These are phyloP conservation scores for Tragopan temminckii DNA, from an alignment of 2,797 vertebrate genomes.

Conservation along the genomic window DNA sequence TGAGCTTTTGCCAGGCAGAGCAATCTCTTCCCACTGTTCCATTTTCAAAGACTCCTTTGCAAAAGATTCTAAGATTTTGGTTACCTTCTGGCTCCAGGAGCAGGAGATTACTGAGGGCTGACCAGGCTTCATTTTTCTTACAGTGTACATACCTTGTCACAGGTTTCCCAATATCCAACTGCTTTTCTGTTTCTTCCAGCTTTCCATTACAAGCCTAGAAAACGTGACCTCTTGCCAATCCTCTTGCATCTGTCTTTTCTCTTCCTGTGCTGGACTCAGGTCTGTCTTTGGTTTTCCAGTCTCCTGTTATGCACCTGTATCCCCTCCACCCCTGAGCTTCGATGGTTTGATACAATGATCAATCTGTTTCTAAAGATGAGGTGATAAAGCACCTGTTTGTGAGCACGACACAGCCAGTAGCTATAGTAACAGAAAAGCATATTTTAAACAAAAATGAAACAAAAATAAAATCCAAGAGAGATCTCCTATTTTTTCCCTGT, in stretches of 20 bases:
- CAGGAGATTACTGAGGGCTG: not conserved
- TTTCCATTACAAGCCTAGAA: not conserved
- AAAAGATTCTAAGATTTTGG: not conserved
- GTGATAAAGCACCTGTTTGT: conserved; percentile 3
- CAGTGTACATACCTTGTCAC: not conserved
- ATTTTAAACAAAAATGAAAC: not conserved
- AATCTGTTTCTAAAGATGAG: not conserved
- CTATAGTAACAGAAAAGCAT: conserved; percentile 53
- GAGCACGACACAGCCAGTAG: conserved; percentile 19
- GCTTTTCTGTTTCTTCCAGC: not conserved
- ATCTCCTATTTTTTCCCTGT: not conserved
- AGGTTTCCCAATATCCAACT: not conserved
- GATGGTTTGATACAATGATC: not conserved
- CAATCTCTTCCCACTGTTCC: not conserved
- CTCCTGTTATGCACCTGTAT: not conserved
- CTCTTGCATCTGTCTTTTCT: not conserved
- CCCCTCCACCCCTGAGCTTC: not conserved
- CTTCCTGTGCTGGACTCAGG: not conserved
- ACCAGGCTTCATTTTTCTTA: not conserved
- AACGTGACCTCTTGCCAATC: not conserved
- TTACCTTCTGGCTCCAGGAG: not conserved
- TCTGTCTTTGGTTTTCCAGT: not conserved
- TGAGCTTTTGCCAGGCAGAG: not conserved
- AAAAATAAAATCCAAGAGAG: not conserved
- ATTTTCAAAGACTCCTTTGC: not conserved